Evolutionary conservation across 2,113 vertebrate species (phyloP), one percentile per base, ranked within the genome.

Genomic region (Glaucidium brasilianum): DNA sequence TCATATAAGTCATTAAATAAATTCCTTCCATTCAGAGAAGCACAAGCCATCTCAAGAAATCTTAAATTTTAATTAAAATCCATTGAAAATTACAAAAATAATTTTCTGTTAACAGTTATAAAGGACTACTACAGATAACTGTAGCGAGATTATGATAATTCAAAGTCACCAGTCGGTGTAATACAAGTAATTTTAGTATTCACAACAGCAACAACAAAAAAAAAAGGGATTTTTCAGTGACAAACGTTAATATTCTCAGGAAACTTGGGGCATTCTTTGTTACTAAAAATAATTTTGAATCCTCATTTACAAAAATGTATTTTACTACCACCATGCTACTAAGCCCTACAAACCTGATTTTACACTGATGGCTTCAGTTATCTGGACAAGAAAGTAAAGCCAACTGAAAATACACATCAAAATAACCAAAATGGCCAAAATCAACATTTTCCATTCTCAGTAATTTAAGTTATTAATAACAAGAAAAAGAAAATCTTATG

Each of bases 71-170:
- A 37, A 39, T 21, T 67, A 86, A 96, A 96, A 94, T 94, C 68
- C 69, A 85, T 37, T 85, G 94, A 37, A 35, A 66, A 50, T 7
- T 81, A 91, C 68, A 88, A 92, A 96, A 96, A 74, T 92, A 97
- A 78, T 56, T 80, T 96, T 93, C 91, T 86, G 90, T 92, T 92
- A 90, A 94, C 72, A 87, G 83, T 83, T 96, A 88, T 59, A 92
- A 95, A 93, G 63, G 72, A 94, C 89, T 84, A 95, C 60, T 91
- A 96, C 66, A 94, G 84, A 58, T 93, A 97, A 96, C 86, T 93
- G 74, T 22, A 93, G 85, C 73, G 73, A 93, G 75, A 92, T 79
- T 91, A 88, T 68, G 77, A 82, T 86, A 92, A 95, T 52, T 43
- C 71, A 75, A 93, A 89, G 45, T 74, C 56, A 91, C 56, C 81